phyloP scores from a whole-genome alignment of 1,140 invertebrate genomes.

The Holcopasites calliopsidis region DNA sequence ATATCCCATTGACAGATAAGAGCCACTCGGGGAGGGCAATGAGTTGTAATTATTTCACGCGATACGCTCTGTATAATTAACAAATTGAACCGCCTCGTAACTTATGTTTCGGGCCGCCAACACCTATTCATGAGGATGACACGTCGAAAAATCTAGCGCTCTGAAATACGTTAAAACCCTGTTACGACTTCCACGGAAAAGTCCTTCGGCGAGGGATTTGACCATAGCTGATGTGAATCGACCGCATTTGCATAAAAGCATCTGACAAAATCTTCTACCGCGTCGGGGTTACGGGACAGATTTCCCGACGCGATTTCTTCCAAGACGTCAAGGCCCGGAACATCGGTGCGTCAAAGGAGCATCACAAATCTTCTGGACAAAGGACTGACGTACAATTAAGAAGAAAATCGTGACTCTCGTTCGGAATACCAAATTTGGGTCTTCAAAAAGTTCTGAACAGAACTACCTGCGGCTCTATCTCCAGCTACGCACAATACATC shows the following conservation, averaged over 20 bases:
- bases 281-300: background rate
- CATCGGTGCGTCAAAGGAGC: background rate
- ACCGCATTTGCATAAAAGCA: conserved; percentile 29
- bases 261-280: conserved; percentile 16
- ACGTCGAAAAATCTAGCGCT: too few relatives aligned
- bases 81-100: too few relatives aligned
- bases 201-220: background rate
- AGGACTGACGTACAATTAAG: too few relatives aligned
- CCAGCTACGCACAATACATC: too few relatives aligned
- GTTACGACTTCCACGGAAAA: background rate
- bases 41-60: background rate
- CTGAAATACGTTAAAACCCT: too few relatives aligned
- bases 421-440: too few relatives aligned
- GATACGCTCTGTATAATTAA: too few relatives aligned
- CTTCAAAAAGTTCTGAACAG: too few relatives aligned
- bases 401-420: too few relatives aligned
- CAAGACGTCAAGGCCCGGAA: background rate
- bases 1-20: background rate
- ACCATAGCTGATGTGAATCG: background rate
- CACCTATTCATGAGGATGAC: too few relatives aligned
- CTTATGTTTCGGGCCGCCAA: too few relatives aligned
- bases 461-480: too few relatives aligned
- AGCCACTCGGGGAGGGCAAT: background rate
- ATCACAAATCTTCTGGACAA: background rate
- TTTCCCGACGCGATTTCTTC: background rate